Base-by-base conservation (phyloP, 2,113 vertebrate genomes). In the Capreolus pygargus region DNA sequence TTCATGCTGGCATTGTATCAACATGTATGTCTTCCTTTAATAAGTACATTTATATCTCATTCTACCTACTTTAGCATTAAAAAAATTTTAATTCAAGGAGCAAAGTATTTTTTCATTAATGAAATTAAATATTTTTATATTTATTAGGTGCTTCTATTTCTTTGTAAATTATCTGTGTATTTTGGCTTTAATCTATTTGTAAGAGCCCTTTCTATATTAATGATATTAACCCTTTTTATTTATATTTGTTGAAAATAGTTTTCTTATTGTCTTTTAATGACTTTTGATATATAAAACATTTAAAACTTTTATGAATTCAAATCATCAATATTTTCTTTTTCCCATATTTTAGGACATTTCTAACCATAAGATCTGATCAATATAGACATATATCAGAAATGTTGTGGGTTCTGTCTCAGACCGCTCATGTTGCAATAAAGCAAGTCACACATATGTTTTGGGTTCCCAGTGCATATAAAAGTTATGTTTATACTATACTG, bases 211-310 rank as follows among this genome's bases (percentile, higher is more conserved):
- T 74, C n/a, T 57, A 25, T 67, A 83, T 54, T 83, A 92, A 92
- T 21, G 60, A 43, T 85, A 55, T 91, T 94, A 82, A 89, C 17
- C 9, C 36, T 45, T 91, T 86, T 92, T 28, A 57, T 54, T 64
- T 85, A 91, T 14, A 57, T 79, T 15, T 91, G 47, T 95, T 39
- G 30, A 47, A 67, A 95, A 47, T 81, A 57, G 64, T 64, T 79
- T 91, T n/a, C 21, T 74, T 28, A 84, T 61, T 70, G 81, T 13
- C 70, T 54, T 83, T 81, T 81, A 87, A 81, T 88, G 36, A 96
- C 30, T 60, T 93, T 61, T 36, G 54, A 30, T 13, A 55, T 28
- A 36, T 9, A 84, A 93, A 85, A 55, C 36, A 14, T 67, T 64
- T 39, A 81, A 47, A 61, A 55, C 55, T 78, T 92, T 96, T 89